Percentiles rank a stretch among this genome's conserved stretches.
These are phyloP conservation scores for Tenebrio molitor DNA, from an alignment of 1,140 invertebrate species.

Conservation along the genomic window DNA sequence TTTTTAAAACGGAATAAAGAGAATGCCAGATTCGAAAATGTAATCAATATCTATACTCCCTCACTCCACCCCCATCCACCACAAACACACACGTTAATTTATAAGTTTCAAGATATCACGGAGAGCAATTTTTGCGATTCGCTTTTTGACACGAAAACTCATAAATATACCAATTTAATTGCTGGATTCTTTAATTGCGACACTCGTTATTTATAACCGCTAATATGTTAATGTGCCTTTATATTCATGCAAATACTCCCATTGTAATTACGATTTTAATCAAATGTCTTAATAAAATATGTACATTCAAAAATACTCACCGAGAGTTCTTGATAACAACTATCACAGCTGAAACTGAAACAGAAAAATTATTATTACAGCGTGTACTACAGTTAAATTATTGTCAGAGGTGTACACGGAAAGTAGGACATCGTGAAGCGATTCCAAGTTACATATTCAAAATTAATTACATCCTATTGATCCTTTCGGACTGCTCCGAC, in stretches of 20 bases:
- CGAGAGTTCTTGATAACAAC: constrained; percentile 4
- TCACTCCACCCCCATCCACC: constrained; percentile 1
- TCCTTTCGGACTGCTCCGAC: background rate
- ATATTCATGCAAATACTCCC: constrained; percentile 28
- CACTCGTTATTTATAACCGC: constrained; percentile 15
- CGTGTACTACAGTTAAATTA: constrained; percentile 27
- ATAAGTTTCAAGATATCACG: constrained; percentile 47
- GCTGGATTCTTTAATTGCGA: constrained; percentile 35
- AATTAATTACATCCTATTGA: constrained; percentile 10
- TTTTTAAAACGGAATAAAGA: constrained; percentile 53
- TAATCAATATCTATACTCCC: constrained; percentile 49
- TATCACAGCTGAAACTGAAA: constrained; percentile 11
- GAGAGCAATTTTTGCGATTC: constrained; percentile 45
- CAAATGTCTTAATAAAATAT: constrained; percentile 13
- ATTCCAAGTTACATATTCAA: constrained; percentile 15
- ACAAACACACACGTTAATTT: constrained; percentile 45
- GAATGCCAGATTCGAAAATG: constrained; percentile 51
- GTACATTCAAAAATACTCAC: constrained; percentile 4
- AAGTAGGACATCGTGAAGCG: background rate
- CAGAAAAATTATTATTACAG: constrained; percentile 30
- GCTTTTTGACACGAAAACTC: constrained; percentile 39
- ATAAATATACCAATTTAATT: constrained; percentile 39
- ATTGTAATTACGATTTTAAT: constrained; percentile 25
- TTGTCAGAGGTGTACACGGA: constrained; percentile 18
- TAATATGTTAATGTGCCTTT: constrained; percentile 32